Evolutionary conservation across 2,888 invertebrate genomes (phyloP).

Genomic region (Xestia sexstrigata): DNA sequence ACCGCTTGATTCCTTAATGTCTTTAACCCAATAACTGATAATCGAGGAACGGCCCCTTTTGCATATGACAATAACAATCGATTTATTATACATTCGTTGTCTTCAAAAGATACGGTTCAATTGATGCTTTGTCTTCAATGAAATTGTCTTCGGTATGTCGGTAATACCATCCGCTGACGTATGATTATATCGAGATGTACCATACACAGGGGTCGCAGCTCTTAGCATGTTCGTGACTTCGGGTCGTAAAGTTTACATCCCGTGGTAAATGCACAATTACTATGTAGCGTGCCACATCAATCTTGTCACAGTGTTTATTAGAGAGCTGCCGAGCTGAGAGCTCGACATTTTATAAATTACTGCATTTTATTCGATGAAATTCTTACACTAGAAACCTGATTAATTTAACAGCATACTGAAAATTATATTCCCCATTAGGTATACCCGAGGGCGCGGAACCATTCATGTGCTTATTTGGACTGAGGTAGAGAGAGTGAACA

Average conservation of each 20-base stretch:
- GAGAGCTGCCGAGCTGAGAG: slow-evolving; percentile 51
- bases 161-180: slow-evolving; percentile 53
- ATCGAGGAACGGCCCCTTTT: slow-evolving; percentile 37
- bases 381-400: slow-evolving; percentile 46
- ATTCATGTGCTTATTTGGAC: slow-evolving; percentile 58
- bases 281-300: slow-evolving; percentile 59
- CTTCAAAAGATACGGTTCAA: slow-evolving; percentile 73
- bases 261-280: slow-evolving; percentile 71
- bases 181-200: slow-evolving; percentile 60
- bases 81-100: slow-evolving; percentile 77
- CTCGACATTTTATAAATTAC: slow-evolving; percentile 31
- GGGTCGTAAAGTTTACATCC: slow-evolving; percentile 58
- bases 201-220: slow-evolving; percentile 48
- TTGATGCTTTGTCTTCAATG: slow-evolving; percentile 69
- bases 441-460: slow-evolving; percentile 39
- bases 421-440: slow-evolving; percentile 56
- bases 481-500: slow-evolving; percentile 59
- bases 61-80: slow-evolving; percentile 66
- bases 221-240: slow-evolving; percentile 65
- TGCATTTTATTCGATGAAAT: slow-evolving; percentile 33
- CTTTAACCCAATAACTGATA: slow-evolving; percentile 27
- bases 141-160: slow-evolving; percentile 66
- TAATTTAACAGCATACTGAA: slow-evolving; percentile 53
- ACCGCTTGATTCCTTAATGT: slow-evolving; percentile 13
- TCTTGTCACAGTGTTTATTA: slow-evolving; percentile 62